Conservation (phyloP, 2,113 vertebrate genomes). For the Atlantisia rogersi region DNA sequence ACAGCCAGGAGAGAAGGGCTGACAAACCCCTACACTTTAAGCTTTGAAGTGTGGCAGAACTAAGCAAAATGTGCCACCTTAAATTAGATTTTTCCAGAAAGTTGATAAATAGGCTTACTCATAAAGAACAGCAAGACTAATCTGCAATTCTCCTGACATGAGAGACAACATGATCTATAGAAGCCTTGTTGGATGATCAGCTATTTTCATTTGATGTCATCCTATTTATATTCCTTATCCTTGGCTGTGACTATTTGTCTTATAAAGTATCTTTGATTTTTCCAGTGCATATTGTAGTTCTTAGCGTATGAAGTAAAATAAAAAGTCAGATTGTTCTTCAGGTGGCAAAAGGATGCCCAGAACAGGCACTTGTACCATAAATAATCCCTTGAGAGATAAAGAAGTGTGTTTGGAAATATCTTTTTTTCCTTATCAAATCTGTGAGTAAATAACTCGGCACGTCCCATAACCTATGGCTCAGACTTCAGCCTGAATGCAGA, state of each 20-base stretch:
- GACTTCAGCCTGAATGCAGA: not conserved
- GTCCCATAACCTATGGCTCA: not conserved
- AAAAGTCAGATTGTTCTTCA: slow-evolving; percentile 32
- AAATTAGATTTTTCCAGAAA: slow-evolving; percentile 60
- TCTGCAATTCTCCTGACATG: slow-evolving; percentile 65
- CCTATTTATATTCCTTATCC: slow-evolving; percentile 63
- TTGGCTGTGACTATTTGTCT: slow-evolving; percentile 59
- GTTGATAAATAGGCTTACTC: slow-evolving; percentile 65
- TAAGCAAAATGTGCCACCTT: slow-evolving; percentile 45
- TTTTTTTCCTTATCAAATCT: not conserved
- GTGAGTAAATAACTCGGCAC: not conserved
- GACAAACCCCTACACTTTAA: not conserved
- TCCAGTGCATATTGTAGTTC: not conserved
- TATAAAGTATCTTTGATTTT: slow-evolving; percentile 49
- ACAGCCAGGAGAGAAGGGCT: not conserved
- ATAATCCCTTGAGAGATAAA: not conserved
- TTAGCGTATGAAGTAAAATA: not conserved
- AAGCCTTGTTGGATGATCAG: slow-evolving; percentile 59
- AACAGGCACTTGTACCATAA: not conserved
- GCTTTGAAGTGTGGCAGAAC: slow-evolving; percentile 54
- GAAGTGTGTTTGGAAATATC: not conserved
- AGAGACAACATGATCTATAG: slow-evolving; percentile 58
- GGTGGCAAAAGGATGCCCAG: not conserved
- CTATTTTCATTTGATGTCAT: slow-evolving; percentile 61
- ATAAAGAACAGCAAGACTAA: slow-evolving; percentile 54